phyloP scores from a whole-genome alignment of 2,888 invertebrate species.

The Yponomeuta evonymella region DNA sequence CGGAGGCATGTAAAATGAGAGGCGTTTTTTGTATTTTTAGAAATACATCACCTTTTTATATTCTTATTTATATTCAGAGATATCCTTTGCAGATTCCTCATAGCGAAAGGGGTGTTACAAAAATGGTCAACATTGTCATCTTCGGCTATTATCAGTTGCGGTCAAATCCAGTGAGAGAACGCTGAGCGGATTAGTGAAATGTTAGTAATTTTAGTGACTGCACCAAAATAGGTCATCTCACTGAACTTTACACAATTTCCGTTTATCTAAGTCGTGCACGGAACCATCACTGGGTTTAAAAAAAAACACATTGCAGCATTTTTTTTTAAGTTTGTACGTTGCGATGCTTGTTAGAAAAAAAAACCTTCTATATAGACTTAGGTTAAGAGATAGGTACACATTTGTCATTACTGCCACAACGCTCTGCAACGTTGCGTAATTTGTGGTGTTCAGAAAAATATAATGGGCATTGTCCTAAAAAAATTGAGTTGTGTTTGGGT shows the following conservation, averaged over 20 bases:
- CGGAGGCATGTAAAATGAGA: too few species aligned
- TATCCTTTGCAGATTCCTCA: too few species aligned
- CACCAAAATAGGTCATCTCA: constrained; percentile 35
- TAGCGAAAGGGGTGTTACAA: not conserved
- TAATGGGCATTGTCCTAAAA: too few species aligned
- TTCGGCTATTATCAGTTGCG: not conserved
- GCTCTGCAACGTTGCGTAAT: too few species aligned
- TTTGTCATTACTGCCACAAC: too few species aligned
- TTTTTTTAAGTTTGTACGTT: too few species aligned
- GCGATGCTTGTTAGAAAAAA: too few species aligned
- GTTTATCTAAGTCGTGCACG: constrained; percentile 54
- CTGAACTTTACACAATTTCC: constrained; percentile 29
- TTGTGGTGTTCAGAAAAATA: too few species aligned
- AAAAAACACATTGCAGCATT: constrained; percentile 25
- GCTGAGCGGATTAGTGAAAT: not conserved
- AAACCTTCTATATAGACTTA: too few species aligned
- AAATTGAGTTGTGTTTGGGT: too few species aligned
- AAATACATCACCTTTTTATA: not conserved
- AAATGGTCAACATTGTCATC: not conserved
- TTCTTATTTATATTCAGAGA: not conserved
- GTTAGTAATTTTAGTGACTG: not conserved
- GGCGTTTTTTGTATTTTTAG: too few species aligned
- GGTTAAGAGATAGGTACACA: too few species aligned
- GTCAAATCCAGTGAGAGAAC: not conserved
- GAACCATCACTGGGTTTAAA: constrained; percentile 50